Evolutionary conservation across 1,140 invertebrate genomes (phyloP).

Genomic region (Dryas iulia): DNA sequence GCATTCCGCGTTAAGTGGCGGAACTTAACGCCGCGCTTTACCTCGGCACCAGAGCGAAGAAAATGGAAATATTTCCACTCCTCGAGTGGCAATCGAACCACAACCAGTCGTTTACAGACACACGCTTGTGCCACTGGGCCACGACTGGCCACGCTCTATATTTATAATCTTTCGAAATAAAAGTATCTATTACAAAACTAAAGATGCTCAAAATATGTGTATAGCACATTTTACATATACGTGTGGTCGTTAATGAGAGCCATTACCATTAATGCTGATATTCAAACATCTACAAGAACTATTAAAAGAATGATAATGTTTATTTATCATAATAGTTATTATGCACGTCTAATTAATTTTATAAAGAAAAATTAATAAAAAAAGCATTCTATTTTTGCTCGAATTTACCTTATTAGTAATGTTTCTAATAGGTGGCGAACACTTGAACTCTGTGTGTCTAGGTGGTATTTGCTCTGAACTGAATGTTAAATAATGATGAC

Average conservation of each 20-base stretch:
- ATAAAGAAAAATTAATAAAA: neutral
- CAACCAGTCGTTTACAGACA: too few relatives aligned
- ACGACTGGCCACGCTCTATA: too few relatives aligned
- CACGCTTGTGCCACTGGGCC: too few relatives aligned
- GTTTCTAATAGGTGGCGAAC: slow-evolving; percentile 85
- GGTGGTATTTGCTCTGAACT: slow-evolving; percentile 83
- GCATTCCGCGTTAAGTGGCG: too few relatives aligned
- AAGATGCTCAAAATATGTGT: too few relatives aligned
- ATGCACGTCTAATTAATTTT: neutral
- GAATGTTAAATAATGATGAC: slow-evolving; percentile 86
- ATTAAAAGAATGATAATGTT: neutral
- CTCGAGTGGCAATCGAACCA: too few relatives aligned
- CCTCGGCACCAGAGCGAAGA: too few relatives aligned
- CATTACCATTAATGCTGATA: neutral
- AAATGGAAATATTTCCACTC: too few relatives aligned
- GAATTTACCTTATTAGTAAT: slow-evolving; percentile 80
- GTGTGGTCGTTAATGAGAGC: neutral
- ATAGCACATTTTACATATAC: too few relatives aligned
- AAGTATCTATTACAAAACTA: too few relatives aligned
- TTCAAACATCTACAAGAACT: neutral
- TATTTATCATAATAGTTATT: neutral
- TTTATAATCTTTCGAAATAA: too few relatives aligned
- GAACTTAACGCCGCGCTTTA: too few relatives aligned
- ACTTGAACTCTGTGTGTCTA: slow-evolving; percentile 85
- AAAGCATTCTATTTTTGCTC: neutral